Evolutionary conservation across 2,113 vertebrate species (phyloP).

Genomic region (Acanthisitta chloris): DNA sequence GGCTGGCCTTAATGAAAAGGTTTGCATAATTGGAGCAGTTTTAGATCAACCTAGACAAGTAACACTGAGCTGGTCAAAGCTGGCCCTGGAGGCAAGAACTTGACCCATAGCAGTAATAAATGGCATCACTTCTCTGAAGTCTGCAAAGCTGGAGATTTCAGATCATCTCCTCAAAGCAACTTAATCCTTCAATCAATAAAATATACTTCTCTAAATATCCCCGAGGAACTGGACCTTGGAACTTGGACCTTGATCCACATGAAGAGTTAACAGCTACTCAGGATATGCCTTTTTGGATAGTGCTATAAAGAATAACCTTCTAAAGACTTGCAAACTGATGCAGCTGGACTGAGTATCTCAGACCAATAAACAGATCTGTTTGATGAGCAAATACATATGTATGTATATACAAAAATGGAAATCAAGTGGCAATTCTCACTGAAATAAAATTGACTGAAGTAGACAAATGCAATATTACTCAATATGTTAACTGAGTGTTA

Average conservation of each 20-base stretch:
- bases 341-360: background rate
- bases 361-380: background rate
- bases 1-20: background rate
- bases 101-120: slow-evolving; percentile 22
- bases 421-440: background rate
- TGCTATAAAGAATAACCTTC: background rate
- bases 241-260: background rate
- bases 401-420: background rate
- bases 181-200: slow-evolving; percentile 58
- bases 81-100: background rate
- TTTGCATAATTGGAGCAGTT: background rate
- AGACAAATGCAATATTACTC: background rate
- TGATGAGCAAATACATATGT: background rate
- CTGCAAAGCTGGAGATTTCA: background rate
- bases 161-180: slow-evolving; percentile 19
- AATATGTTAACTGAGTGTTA: background rate
- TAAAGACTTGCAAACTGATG: background rate
- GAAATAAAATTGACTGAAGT: background rate
- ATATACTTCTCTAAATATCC: slow-evolving; percentile 29
- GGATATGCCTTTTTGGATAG: background rate
- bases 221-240: background rate
- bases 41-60: background rate
- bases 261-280: background rate
- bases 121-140: background rate
- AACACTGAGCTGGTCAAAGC: background rate